Evolutionary conservation across 1,140 invertebrate species (phyloP).

Genomic region (Macrosteles quadrilineatus): DNA sequence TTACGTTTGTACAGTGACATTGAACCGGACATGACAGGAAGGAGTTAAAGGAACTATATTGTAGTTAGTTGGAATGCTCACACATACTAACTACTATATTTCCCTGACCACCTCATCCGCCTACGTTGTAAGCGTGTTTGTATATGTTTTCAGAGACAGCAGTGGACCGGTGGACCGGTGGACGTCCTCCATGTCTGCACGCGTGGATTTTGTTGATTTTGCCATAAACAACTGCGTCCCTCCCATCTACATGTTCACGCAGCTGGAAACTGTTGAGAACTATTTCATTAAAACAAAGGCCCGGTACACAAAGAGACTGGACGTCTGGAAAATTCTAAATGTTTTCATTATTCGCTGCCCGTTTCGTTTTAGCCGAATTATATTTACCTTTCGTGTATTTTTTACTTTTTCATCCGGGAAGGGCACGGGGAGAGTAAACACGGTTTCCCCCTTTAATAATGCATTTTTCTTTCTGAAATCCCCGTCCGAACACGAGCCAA

Average conservation of each 20-base stretch:
- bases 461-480: slow-evolving; percentile 25
- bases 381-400: slow-evolving; percentile 27
- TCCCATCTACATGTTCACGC: background rate
- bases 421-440: background rate
- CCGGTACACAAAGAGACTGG: background rate
- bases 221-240: no score
- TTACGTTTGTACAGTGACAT: no score
- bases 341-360: slow-evolving; percentile 21
- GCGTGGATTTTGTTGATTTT: no score
- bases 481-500: slow-evolving; percentile 8
- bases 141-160: no score
- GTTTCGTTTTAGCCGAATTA: slow-evolving; percentile 20
- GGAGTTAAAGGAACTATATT: no score
- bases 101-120: no score
- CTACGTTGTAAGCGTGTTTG: no score
- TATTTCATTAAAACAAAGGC: slow-evolving; percentile 15
- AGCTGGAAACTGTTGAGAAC: background rate
- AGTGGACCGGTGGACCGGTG: no score
- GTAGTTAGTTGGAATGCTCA: no score
- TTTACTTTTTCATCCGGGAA: slow-evolving; percentile 22
- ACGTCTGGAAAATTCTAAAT: slow-evolving; percentile 20
- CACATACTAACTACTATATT: no score
- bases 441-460: slow-evolving; percentile 22
- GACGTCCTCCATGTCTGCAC: no score
- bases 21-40: no score